Conservation (phyloP, 2,888 invertebrate genomes). For the Ptycholaimellus sp. region DNA sequence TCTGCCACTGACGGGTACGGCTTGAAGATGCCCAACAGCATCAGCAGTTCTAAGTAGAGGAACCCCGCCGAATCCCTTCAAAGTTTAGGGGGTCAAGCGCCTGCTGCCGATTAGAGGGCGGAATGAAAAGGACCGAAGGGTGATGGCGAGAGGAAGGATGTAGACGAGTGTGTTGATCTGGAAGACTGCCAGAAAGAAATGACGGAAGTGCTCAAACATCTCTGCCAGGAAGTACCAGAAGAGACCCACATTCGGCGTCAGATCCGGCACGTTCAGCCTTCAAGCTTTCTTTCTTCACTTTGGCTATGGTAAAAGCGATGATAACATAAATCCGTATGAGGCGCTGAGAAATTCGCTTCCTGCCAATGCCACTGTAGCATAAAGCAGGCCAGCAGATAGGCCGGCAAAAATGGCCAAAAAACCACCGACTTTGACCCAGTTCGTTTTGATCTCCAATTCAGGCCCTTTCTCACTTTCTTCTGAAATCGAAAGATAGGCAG, state of each 20-base stretch:
- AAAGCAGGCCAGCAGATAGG: no score
- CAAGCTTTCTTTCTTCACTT: no score
- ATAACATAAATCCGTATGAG: background rate
- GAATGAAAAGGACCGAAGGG: slow-evolving; percentile 15
- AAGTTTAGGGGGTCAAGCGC: background rate
- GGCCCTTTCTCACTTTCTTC: no score
- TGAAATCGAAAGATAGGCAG: no score
- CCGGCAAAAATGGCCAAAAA: no score
- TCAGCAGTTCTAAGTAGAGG: slow-evolving; percentile 30
- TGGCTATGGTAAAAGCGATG: no score
- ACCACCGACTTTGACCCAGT: no score
- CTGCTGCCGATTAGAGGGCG: background rate
- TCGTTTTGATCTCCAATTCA: no score
- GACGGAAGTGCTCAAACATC: slow-evolving; percentile 94
- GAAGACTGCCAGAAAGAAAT: slow-evolving; percentile 79
- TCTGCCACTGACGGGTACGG: slow-evolving; percentile 91
- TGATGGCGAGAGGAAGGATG: slow-evolving; percentile 47
- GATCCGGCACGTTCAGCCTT: slow-evolving; percentile 51
- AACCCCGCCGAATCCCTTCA: slow-evolving; percentile 28
- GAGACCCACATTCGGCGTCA: slow-evolving; percentile 83
- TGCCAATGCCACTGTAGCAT: no score
- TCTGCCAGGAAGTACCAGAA: slow-evolving; percentile 99
- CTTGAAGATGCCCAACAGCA: slow-evolving; percentile 63
- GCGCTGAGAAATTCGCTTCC: no score
- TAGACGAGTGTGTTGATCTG: slow-evolving; percentile 85